These are phyloP conservation scores for Diaperis boleti DNA, from an alignment of 2,888 invertebrate species.

Conservation along the genomic window DNA sequence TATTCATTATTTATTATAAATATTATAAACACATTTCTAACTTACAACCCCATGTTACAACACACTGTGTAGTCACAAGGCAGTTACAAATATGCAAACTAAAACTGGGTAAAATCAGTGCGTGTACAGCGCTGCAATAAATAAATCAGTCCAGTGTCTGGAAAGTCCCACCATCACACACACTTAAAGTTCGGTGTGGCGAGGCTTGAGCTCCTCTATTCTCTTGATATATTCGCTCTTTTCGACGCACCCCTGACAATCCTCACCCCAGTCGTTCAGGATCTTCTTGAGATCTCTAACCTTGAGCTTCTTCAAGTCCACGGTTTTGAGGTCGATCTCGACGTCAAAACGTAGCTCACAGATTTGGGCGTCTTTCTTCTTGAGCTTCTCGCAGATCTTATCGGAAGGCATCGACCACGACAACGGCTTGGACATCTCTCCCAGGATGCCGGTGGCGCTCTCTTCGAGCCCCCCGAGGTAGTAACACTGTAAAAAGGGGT, in stretches of 20 bases:
- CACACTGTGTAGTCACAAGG: slow-evolving; percentile 10
- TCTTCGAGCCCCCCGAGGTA: slow-evolving; percentile 96
- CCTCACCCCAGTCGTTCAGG: slow-evolving; percentile 96
- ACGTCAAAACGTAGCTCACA: slow-evolving; percentile 95
- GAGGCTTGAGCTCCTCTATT: slow-evolving; percentile 95
- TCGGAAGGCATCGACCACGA: slow-evolving; percentile 95
- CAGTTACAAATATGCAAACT: slow-evolving; percentile 17
- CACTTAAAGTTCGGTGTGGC: slow-evolving; percentile 71
- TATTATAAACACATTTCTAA: slow-evolving; percentile 34
- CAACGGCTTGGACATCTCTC: slow-evolving; percentile 94
- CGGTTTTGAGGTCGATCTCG: slow-evolving; percentile 94
- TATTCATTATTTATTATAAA: slow-evolving; percentile 24
- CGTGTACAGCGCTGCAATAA: slow-evolving; percentile 17
- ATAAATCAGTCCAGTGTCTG: slow-evolving; percentile 31
- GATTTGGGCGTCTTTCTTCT: slow-evolving; percentile 93
- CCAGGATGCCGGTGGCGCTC: slow-evolving; percentile 96
- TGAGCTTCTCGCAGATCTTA: slow-evolving; percentile 94
- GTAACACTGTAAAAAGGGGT: slow-evolving; percentile 88
- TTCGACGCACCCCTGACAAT: slow-evolving; percentile 97
- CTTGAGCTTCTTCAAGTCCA: slow-evolving; percentile 96
- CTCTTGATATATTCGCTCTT: slow-evolving; percentile 97
- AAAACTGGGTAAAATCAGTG: slow-evolving; percentile 12
- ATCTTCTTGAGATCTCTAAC: slow-evolving; percentile 98
- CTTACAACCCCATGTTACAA: slow-evolving; percentile 12
- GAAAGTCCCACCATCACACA: too few relatives aligned